These are phyloP conservation scores for Aphidoletes aphidimyza DNA, from an alignment of 2,888 invertebrate genomes.

Conservation along the genomic window DNA sequence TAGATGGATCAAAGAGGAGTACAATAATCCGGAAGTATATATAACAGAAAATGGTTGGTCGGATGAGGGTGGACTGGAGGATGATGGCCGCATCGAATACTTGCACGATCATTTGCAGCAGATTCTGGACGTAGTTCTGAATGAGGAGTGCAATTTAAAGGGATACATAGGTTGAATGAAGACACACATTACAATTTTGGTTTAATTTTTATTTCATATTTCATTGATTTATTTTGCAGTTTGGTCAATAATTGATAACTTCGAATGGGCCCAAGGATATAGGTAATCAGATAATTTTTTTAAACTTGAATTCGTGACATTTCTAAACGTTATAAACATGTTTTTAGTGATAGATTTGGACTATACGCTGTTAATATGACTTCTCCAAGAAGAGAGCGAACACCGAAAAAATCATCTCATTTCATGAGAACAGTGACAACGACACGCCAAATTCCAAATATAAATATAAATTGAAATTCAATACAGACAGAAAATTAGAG, in stretches of 20 bases:
- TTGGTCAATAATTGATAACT: conserved; percentile 63
- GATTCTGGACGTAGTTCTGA: conserved; percentile 60
- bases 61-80: conserved; percentile 65
- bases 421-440: neutral
- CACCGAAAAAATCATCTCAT: conserved; percentile 71
- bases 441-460: neutral
- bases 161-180: conserved; percentile 59
- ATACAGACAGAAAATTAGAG: too few species aligned
- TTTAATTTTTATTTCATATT: neutral
- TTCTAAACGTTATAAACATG: neutral
- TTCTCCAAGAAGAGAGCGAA: conserved; percentile 69
- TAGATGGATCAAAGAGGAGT: conserved; percentile 69
- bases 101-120: conserved; percentile 61
- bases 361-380: conserved; percentile 74
- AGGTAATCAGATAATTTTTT: conserved; percentile 59
- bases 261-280: conserved; percentile 62
- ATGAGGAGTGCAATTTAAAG: conserved; percentile 61
- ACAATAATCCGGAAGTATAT: conserved; percentile 69
- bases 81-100: conserved; percentile 63
- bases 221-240: conserved; percentile 56
- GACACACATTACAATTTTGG: neutral
- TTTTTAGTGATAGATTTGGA: conserved; percentile 69
- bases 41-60: conserved; percentile 73
- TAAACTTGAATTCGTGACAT: neutral
- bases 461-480: neutral